phyloP scores from a whole-genome alignment of 1,140 invertebrate genomes.

The Tetranychus urticae region DNA sequence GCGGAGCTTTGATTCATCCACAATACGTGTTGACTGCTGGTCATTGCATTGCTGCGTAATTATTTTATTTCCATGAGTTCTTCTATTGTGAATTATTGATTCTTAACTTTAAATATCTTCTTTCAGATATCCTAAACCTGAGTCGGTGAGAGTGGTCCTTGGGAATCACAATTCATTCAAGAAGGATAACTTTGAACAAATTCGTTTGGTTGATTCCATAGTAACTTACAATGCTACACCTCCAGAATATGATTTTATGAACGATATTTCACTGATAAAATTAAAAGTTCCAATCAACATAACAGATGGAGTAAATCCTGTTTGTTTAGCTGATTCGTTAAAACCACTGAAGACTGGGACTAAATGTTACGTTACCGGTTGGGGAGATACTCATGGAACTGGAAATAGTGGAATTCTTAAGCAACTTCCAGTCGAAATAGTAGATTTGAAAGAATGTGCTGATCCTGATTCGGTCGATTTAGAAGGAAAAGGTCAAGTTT shows the following conservation, averaged over 20 bases:
- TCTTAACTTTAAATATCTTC: conserved; percentile 4
- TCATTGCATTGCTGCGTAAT: conserved; percentile 19
- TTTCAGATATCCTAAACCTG: neutral
- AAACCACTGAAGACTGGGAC: conserved; percentile 3
- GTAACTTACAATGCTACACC: too few species aligned
- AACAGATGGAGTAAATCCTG: conserved; percentile 21
- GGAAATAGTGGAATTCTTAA: conserved; percentile 10
- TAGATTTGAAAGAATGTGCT: conserved; percentile 5
- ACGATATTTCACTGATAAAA: conserved; percentile 37
- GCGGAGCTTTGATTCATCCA: neutral
- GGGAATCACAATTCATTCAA: conserved; percentile 6
- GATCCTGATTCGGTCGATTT: too few species aligned
- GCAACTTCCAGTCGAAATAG: conserved; percentile 9
- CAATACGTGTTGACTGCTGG: conserved; percentile 13
- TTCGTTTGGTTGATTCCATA: conserved; percentile 9
- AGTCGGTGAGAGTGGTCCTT: neutral
- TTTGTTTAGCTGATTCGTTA: conserved; percentile 16
- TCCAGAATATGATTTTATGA: neutral
- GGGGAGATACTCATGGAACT: conserved; percentile 10
- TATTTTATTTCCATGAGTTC: neutral
- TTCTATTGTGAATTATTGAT: too few species aligned
- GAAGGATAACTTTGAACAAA: conserved; percentile 9
- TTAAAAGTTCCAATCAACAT: conserved; percentile 26
- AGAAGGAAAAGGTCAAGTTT: neutral
- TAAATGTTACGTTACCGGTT: conserved; percentile 7